Evolutionary conservation across 2,113 vertebrate genomes (phyloP).

Genomic region (Copsychus sechellarum): DNA sequence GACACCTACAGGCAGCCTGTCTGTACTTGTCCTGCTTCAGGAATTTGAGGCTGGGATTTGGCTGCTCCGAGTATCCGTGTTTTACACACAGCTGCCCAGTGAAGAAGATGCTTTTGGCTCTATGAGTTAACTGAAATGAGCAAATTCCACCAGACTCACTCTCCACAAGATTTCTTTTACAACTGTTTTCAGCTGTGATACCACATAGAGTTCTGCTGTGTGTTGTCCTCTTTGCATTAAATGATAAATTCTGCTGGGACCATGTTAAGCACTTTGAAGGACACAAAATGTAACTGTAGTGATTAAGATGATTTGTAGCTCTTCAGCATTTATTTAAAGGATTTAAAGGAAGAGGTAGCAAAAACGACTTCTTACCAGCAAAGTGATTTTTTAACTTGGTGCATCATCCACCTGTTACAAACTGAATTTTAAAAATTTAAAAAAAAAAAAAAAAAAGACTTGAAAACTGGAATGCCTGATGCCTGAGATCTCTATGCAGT

Average conservation of each 20-base stretch:
- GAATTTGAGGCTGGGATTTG: fast-evolving
- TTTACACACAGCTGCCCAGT: neutral
- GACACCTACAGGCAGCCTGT: neutral
- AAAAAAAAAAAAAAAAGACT: neutral
- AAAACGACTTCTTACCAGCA: neutral
- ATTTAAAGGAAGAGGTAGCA: neutral
- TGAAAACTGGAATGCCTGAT: neutral
- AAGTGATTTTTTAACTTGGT: neutral
- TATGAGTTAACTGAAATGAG: neutral
- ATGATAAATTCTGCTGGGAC: neutral
- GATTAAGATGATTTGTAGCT: neutral
- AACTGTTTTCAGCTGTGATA: neutral
- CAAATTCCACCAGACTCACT: neutral
- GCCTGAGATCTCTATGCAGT: neutral
- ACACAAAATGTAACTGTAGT: neutral
- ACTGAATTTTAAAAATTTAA: neutral
- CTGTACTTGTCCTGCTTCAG: fast-evolving
- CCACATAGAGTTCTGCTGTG: too few species aligned
- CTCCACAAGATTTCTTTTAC: neutral
- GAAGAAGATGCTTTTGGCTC: neutral
- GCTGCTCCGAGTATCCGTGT: fast-evolving
- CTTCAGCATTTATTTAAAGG: neutral
- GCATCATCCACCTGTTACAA: neutral
- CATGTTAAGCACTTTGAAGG: fast-evolving
- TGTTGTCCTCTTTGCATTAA: neutral